phyloP scores from a whole-genome alignment of 2,113 vertebrate genomes.

The Neolamprologus caudopunctatus region DNA sequence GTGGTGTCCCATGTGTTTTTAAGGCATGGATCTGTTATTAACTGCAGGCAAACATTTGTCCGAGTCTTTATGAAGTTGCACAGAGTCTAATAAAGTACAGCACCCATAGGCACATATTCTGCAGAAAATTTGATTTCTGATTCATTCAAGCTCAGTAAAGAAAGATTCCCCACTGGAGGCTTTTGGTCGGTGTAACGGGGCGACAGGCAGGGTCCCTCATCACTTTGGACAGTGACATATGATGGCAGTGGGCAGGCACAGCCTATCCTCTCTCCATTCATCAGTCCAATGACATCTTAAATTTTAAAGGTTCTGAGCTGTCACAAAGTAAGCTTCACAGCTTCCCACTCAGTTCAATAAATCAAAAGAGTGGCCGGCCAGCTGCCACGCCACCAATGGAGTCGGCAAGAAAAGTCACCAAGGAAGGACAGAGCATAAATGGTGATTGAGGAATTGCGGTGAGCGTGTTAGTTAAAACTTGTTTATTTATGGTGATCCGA shows the following conservation, averaged over 20 bases:
- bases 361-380: slow-evolving; percentile 38
- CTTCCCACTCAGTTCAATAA: slow-evolving; percentile 61
- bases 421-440: neutral
- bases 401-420: neutral
- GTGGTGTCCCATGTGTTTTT: neutral
- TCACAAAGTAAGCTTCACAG: slow-evolving; percentile 67
- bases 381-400: slow-evolving; percentile 19
- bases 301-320: slow-evolving; percentile 67
- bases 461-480: neutral
- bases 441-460: slow-evolving; percentile 3
- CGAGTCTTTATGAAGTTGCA: neutral
- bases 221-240: slow-evolving; percentile 69
- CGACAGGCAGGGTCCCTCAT: slow-evolving; percentile 48
- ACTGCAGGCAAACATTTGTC: neutral
- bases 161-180: neutral
- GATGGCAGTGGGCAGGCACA: slow-evolving; percentile 33
- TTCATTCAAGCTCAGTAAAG: neutral
- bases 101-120: neutral
- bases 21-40: neutral
- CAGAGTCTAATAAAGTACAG: neutral
- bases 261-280: slow-evolving; percentile 56
- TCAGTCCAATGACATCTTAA: slow-evolving; percentile 67
- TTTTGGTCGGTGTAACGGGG: neutral
- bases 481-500: neutral
- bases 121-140: neutral